These are phyloP conservation scores for Nemapogon koenigi DNA, from an alignment of 2,888 invertebrate genomes.

Conservation along the genomic window DNA sequence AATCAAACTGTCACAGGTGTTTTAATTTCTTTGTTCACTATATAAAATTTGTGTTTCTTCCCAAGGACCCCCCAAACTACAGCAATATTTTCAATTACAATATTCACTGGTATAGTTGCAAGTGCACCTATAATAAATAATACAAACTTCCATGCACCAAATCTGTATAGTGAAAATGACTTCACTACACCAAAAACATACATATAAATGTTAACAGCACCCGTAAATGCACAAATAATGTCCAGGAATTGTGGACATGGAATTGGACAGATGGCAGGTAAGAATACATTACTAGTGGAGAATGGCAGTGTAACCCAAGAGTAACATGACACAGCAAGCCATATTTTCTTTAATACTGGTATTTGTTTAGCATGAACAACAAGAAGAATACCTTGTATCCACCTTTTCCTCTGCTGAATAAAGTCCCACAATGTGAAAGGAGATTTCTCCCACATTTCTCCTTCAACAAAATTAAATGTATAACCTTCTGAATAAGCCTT, in stretches of 20 bases:
- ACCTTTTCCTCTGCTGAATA: slow-evolving; percentile 93
- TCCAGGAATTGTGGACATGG: slow-evolving; percentile 85
- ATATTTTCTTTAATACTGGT: slow-evolving; percentile 78
- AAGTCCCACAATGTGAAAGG: slow-evolving; percentile 96
- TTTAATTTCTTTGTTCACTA: slow-evolving; percentile 91
- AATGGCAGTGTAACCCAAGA: slow-evolving; percentile 96
- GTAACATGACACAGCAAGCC: slow-evolving; percentile 88
- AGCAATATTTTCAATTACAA: slow-evolving; percentile 93
- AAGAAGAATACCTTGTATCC: slow-evolving; percentile 91
- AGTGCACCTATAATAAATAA: slow-evolving; percentile 86
- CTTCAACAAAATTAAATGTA: slow-evolving; percentile 94
- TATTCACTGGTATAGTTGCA: slow-evolving; percentile 91
- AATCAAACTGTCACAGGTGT: slow-evolving; percentile 70
- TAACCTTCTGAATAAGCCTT: slow-evolving; percentile 90
- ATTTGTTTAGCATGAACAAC: slow-evolving; percentile 88
- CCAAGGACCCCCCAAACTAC: slow-evolving; percentile 94
- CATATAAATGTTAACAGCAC: slow-evolving; percentile 96
- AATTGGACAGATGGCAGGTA: slow-evolving; percentile 87
- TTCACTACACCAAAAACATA: slow-evolving; percentile 97
- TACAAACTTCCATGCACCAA: slow-evolving; percentile 79
- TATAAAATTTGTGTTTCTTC: slow-evolving; percentile 96
- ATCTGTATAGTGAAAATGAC: slow-evolving; percentile 89
- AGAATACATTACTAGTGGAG: slow-evolving; percentile 86
- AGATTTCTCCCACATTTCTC: slow-evolving; percentile 99
- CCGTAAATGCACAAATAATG: slow-evolving; percentile 88